Percentiles rank a stretch among this genome's conserved stretches.
Evolutionary conservation across 2,113 vertebrate species (phyloP).

Genomic region (Smithornis capensis): DNA sequence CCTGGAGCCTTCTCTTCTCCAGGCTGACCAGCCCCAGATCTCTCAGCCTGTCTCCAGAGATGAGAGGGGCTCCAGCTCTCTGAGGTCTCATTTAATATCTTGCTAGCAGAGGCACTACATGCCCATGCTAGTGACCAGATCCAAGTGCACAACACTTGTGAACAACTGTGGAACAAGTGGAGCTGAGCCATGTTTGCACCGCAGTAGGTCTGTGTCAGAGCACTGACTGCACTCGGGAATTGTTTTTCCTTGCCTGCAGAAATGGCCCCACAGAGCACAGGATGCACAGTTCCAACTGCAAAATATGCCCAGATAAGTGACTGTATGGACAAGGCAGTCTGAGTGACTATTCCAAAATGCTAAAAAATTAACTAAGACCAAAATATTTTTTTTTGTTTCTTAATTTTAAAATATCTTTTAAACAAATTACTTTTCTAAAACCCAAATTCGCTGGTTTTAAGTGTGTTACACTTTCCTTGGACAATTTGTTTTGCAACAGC

Average conservation of each 20-base stretch:
- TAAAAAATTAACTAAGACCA: neutral
- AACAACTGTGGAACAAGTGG: neutral
- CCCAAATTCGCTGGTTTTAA: neutral
- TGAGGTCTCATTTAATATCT: neutral
- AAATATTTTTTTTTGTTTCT: neutral
- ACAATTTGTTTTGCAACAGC: neutral
- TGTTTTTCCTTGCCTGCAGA: neutral
- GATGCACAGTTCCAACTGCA: neutral
- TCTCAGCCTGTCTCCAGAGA: neutral
- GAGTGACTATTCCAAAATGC: neutral
- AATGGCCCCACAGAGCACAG: neutral
- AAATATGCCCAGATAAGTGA: neutral
- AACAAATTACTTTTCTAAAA: neutral
- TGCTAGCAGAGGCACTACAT: neutral
- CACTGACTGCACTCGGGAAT: neutral
- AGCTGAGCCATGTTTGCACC: neutral
- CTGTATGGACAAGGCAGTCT: neutral
- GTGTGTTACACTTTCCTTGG: neutral
- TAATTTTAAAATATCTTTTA: neutral
- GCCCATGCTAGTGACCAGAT: neutral
- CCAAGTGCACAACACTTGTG: neutral
- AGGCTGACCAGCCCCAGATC: neutral
- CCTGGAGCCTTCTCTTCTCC: neutral
- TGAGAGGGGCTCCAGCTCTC: neutral
- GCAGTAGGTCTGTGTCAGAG: neutral